Evolutionary conservation across 2,113 vertebrate species (phyloP).

Genomic region (Mungos mungo): DNA sequence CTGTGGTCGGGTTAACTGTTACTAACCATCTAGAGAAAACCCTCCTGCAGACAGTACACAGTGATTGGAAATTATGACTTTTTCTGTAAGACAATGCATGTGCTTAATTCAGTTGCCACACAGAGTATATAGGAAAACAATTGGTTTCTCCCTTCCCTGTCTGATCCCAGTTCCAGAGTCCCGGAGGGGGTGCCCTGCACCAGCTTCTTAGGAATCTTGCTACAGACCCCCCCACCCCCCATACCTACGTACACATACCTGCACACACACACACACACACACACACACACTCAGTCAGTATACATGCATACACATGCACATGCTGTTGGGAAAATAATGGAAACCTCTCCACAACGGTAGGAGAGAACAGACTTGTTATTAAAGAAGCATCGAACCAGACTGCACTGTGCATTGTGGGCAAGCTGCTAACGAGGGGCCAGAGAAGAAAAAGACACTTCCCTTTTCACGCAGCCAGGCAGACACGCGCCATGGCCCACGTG

Average conservation of each 20-base stretch:
- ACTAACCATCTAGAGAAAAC: background rate
- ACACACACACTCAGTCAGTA: no score
- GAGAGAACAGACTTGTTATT: background rate
- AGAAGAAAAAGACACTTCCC: background rate
- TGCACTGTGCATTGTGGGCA: no score
- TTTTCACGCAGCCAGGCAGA: background rate
- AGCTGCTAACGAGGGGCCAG: background rate
- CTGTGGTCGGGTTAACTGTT: background rate
- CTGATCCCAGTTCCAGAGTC: background rate
- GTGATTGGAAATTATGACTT: background rate
- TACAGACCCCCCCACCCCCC: fast-evolving
- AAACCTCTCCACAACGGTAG: background rate
- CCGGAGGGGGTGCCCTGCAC: background rate
- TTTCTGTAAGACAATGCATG: background rate
- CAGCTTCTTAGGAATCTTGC: background rate
- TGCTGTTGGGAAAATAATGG: background rate
- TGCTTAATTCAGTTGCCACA: background rate
- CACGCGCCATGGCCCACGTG: background rate
- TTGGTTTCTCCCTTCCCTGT: background rate
- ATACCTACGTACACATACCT: background rate
- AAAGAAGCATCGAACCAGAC: background rate
- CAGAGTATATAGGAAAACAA: background rate
- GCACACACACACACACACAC: background rate
- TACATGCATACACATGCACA: background rate
- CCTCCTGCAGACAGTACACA: background rate